These are phyloP conservation scores for Emydoidea blandingii DNA, from an alignment of 2,797 vertebrate species.

Conservation along the genomic window DNA sequence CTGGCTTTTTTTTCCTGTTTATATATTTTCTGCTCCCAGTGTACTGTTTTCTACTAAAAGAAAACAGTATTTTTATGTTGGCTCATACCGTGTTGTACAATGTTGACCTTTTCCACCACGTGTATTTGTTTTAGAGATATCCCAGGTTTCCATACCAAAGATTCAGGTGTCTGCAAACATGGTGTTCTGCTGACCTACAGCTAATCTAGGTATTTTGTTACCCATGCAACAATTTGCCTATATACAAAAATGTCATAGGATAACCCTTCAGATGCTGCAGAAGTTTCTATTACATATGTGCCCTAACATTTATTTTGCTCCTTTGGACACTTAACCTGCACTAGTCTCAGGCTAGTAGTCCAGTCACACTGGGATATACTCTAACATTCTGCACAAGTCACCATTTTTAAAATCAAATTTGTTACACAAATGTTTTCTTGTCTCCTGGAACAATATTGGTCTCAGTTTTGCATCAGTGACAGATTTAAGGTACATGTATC, in stretches of 20 bases:
- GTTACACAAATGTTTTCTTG: background rate
- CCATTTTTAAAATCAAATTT: background rate
- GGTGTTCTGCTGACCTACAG: too few relatives aligned
- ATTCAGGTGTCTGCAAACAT: background rate
- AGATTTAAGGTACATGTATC: background rate
- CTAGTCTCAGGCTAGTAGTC: background rate
- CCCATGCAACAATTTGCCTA: background rate
- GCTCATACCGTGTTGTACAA: accelerated
- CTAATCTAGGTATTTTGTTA: background rate
- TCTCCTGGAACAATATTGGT: background rate
- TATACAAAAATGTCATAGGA: background rate
- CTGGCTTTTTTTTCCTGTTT: accelerated
- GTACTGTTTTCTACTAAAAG: background rate
- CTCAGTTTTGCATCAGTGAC: background rate
- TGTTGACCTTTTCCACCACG: background rate
- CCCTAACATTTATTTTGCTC: background rate
- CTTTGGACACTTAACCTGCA: background rate
- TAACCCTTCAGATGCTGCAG: accelerated
- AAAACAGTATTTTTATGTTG: background rate
- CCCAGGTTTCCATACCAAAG: background rate
- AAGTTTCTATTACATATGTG: background rate
- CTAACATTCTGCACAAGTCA: background rate
- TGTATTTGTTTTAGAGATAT: background rate
- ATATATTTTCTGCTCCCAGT: too few relatives aligned
- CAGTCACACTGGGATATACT: background rate